Evolutionary conservation across 2,113 vertebrate genomes (phyloP).

Genomic region (Penelope pileata): DNA sequence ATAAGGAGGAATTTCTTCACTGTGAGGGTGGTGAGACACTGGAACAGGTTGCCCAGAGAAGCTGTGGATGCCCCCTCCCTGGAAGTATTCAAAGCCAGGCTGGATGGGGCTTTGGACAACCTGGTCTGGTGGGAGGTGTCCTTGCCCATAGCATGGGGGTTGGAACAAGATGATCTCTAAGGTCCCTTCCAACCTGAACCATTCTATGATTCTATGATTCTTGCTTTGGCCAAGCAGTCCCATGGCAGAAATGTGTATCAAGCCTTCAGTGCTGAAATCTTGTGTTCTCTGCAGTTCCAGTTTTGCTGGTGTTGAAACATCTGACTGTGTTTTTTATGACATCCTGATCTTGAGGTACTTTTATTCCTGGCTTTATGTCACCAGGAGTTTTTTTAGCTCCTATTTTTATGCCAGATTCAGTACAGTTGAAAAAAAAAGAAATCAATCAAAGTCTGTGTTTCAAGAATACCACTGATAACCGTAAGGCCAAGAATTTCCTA

Average conservation of each 20-base stretch:
- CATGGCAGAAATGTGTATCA: rapidly evolving
- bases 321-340: background rate
- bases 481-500: background rate
- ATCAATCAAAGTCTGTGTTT: background rate
- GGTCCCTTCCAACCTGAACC: no score
- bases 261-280: background rate
- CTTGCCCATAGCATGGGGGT: no score
- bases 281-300: background rate
- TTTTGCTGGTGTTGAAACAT: background rate
- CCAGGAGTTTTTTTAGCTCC: background rate
- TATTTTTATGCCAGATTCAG: background rate
- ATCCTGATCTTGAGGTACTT: background rate
- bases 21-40: no score
- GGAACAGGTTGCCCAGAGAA: no score
- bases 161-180: no score
- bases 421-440: background rate
- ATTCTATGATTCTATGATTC: background rate
- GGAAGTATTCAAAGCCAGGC: no score
- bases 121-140: no score
- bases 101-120: no score
- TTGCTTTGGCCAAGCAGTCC: background rate
- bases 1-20: no score
- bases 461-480: background rate
- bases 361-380: background rate
- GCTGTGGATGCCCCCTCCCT: no score